Percentiles rank a stretch among this genome's conserved stretches.
Evolutionary conservation across 2,797 vertebrate species (phyloP).

Genomic region (Danionella dracula): DNA sequence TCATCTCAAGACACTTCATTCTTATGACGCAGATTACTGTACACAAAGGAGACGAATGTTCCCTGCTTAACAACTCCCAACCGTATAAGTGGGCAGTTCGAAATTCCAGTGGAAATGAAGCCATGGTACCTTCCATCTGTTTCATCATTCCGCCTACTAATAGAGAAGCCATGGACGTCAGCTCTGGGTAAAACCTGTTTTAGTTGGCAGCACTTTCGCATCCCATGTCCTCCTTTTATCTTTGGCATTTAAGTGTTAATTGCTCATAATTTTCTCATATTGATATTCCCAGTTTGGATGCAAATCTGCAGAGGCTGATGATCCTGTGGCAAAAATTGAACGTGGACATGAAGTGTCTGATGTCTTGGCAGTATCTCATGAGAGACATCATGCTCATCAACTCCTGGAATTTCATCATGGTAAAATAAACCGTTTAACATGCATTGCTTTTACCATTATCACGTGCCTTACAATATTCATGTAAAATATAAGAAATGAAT

Average conservation of each 20-base stretch:
- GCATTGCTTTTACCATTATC: too few relatives aligned
- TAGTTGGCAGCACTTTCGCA: background rate
- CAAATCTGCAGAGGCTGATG: conserved; percentile 73
- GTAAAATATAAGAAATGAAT: too few relatives aligned
- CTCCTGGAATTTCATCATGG: conserved; percentile 83
- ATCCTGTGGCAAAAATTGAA: conserved; percentile 78
- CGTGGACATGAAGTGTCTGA: conserved; percentile 81
- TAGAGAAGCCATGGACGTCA: conserved; percentile 78
- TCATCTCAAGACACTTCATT: background rate
- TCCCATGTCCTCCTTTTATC: background rate
- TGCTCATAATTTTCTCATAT: background rate
- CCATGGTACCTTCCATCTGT: conserved; percentile 82
- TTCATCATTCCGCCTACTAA: conserved; percentile 87
- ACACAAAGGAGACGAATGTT: conserved; percentile 80
- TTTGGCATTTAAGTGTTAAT: background rate
- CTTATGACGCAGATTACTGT: conserved; percentile 75
- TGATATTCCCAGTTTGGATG: conserved; percentile 71
- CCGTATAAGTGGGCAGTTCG: conserved; percentile 82
- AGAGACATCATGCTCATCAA: conserved; percentile 85
- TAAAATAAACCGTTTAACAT: too few relatives aligned
- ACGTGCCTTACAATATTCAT: too few relatives aligned
- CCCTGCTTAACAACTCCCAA: conserved; percentile 79
- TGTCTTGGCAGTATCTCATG: conserved; percentile 85
- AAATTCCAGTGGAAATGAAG: conserved; percentile 69
- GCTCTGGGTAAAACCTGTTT: conserved; percentile 68